Base-by-base conservation (phyloP, 2,888 invertebrate genomes). In the Leptinotarsa juncta region DNA sequence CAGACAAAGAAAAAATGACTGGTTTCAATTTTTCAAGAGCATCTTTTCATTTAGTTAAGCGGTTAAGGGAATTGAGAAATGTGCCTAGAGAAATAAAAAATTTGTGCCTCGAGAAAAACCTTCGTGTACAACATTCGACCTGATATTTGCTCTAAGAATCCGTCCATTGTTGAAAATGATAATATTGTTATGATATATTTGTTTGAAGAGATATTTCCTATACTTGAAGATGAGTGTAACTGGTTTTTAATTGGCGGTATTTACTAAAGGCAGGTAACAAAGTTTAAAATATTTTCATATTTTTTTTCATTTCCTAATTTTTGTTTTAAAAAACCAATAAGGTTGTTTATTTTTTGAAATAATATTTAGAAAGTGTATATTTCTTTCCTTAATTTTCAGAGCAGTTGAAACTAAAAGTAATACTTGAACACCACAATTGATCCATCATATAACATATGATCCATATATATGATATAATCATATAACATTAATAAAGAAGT, bases 101-200 rank as follows among this genome's bases (percentile, higher is more conserved):
- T 32, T 60, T 66, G 79, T 79, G 79, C 77, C 77, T 76, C 60
- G 49, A 67, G 50, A 51, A 65, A 74, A 72, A 77, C 76, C 77
- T 77, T 76, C 76, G 55, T 53, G 51, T 70, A 70, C 51, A 55
- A 55, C 68, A 67, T 71, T 50, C 55, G 73, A 79, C 74, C 78
- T 79, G 78, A 78, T 75, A 80, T 76, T 82, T 82, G 82, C 82
- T 82, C 82, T 79, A 82, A 82, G 77, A 78, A 79, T 83, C 83
- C 83, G 83, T 83, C 83, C 83, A 83, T 82, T 81, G 81, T 81
- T 79, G 62, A 76, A 72, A 74, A 77, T 62, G 62, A 77, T 74
- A 75, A 78, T 70, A 78, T 70, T 78, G 72, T 78, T 77, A 77
- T 77, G 67, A 49, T 69, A 53, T 65, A 70, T 71, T 74, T 67